Percentiles rank a stretch among this genome's conserved stretches.
phyloP scores from a whole-genome alignment of 2,113 vertebrate species.

The Urocolius indicus region DNA sequence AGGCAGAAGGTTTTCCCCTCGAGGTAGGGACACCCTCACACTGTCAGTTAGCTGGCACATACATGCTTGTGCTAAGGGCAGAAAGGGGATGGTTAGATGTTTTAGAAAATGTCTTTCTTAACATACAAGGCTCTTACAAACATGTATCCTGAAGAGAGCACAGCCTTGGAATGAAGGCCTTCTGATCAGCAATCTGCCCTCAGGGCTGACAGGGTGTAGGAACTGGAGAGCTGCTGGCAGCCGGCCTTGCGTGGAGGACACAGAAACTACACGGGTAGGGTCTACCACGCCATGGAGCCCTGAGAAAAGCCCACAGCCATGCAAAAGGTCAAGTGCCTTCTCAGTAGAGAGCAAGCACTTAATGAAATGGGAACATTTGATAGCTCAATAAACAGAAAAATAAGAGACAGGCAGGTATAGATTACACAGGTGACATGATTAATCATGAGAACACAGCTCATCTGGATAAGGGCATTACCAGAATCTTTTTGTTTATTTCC shows the following conservation, averaged over 20 bases:
- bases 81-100: not conserved
- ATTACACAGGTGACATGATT: not conserved
- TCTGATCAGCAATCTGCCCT: not conserved
- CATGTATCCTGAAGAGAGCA: not conserved
- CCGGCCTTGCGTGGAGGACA: not conserved
- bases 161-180: not conserved
- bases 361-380: conserved; percentile 14
- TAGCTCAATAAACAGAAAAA: conserved; percentile 21
- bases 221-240: not conserved
- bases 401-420: conserved; percentile 10
- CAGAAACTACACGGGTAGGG: not conserved
- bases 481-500: conserved; percentile 8
- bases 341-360: not conserved
- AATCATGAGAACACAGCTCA: not conserved
- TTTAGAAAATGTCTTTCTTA: not conserved
- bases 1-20: not conserved
- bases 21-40: not conserved
- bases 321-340: not conserved
- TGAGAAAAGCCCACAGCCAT: not conserved
- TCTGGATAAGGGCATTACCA: not conserved
- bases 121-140: not conserved
- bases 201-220: not conserved
- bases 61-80: not conserved
- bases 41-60: not conserved
- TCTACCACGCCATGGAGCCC: not conserved